phyloP scores from a whole-genome alignment of 2,797 vertebrate genomes.

The Loriculus beryllinus region DNA sequence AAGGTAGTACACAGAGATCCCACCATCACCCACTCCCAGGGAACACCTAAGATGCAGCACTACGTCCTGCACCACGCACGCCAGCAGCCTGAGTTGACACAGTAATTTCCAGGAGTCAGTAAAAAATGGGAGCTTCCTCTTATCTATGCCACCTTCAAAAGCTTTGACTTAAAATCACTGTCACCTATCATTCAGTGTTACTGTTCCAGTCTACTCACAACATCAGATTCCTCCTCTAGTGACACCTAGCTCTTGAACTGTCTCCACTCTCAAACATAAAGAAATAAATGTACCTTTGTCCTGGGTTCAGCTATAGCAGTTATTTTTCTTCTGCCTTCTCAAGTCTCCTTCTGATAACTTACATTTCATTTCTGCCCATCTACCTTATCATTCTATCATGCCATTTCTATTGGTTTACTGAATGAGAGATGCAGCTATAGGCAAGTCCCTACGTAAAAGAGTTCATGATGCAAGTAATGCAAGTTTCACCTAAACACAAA shows the following conservation, averaged over 20 bases:
- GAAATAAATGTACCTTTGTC: not conserved
- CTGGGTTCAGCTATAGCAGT: not conserved
- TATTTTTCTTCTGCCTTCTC: not conserved
- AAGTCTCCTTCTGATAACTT: not conserved
- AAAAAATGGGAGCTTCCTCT: not conserved
- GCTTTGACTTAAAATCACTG: not conserved
- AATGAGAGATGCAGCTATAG: not conserved
- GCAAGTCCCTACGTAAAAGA: not conserved
- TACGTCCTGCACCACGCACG: accelerated
- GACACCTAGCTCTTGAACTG: not conserved
- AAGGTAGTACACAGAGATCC: not conserved
- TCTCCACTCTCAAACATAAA: not conserved
- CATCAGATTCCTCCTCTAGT: not conserved
- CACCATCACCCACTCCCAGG: accelerated
- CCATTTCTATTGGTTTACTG: not conserved
- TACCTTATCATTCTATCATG: not conserved
- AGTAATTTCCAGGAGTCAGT: not conserved
- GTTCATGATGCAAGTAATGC: not conserved
- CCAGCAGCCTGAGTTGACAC: not conserved
- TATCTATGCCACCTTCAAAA: not conserved
- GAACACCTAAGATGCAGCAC: not conserved
- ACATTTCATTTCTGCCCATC: not conserved
- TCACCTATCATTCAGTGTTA: not conserved
- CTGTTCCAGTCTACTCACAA: not conserved
- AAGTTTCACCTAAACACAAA: not conserved